Base-by-base conservation (phyloP, 2,888 invertebrate species). In the Dasysyrphus tricinctus region DNA sequence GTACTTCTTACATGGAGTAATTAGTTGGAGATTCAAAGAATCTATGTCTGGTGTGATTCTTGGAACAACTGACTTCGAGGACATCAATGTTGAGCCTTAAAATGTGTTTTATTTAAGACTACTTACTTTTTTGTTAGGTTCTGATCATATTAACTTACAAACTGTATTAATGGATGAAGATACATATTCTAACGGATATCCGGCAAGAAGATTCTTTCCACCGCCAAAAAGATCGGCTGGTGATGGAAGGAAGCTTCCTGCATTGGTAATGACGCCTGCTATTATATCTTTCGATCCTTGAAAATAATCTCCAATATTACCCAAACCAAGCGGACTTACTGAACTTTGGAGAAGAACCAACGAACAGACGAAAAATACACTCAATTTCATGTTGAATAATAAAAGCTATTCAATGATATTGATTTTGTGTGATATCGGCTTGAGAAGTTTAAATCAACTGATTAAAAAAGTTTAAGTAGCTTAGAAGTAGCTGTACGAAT, bases 121-220 rank as follows among this genome's bases (percentile, higher is more conserved):
- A 9, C 16, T 47, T 29, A 5, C 2, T 44, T 16, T 5, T 34
- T 5, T n/a, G n/a, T n/a, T n/a, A n/a, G n/a, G n/a, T n/a, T n/a
- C n/a, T n/a, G n/a, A n/a, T n/a, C n/a, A n/a, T n/a, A n/a, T n/a
- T n/a, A 72, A 89, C 91, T 90, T 87, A 92, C 92, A 92, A 42
- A 92, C 80, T 8, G 88, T 65, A 88, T 91, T 92, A 2, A 92
- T 88, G 2, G 91, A 88, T 11, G 79, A 79, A 9, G 91, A 90
- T 3, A 90, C 90, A 86, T 90, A 88, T 57, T 92, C 91, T 42
- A 92, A 90, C 6, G 92, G 92, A 88, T 91, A 91, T 7, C 92
- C 92, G 37, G 89, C 92, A n/a, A 92, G 39, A 1, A 91, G n/a
- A 47, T 92, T 90, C 61, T 92, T 92, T 63, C 91, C 89, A 1